phyloP scores from a whole-genome alignment of 2,113 vertebrate genomes.

The Hippolais icterina region DNA sequence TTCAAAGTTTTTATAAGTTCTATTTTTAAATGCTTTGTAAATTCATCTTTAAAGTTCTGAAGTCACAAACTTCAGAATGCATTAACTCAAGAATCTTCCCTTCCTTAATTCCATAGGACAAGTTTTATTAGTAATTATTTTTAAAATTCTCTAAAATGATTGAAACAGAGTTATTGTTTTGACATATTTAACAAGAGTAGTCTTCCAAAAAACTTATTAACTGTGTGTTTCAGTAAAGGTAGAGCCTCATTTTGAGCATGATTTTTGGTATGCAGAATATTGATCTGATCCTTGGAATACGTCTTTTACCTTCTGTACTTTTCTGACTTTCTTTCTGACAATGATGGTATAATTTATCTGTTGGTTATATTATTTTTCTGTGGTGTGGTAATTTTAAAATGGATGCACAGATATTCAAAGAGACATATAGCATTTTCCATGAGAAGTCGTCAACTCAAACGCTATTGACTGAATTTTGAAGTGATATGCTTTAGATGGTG shows the following conservation, averaged over 20 bases:
- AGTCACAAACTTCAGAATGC: not conserved
- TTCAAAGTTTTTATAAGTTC: not conserved
- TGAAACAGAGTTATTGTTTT: not conserved
- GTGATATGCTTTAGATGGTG: not conserved
- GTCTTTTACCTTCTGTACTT: not conserved
- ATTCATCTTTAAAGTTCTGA: not conserved
- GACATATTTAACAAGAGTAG: not conserved
- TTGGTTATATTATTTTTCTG: not conserved
- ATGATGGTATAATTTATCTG: not conserved
- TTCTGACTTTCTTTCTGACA: not conserved
- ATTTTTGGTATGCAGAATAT: not conserved
- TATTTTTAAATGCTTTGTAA: not conserved
- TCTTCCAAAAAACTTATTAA: not conserved
- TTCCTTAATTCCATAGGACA: not conserved
- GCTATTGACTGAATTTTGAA: not conserved
- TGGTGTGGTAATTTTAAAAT: not conserved
- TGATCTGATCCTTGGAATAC: not conserved
- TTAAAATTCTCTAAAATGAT: not conserved
- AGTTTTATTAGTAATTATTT: not conserved
- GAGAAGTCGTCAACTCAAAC: not conserved
- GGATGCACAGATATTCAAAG: not conserved
- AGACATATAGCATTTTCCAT: not conserved
- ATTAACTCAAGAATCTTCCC: not conserved
- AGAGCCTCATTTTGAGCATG: not conserved
- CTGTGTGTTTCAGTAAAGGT: not conserved